phyloP scores from a whole-genome alignment of 2,113 vertebrate species.

The Castor canadensis region DNA sequence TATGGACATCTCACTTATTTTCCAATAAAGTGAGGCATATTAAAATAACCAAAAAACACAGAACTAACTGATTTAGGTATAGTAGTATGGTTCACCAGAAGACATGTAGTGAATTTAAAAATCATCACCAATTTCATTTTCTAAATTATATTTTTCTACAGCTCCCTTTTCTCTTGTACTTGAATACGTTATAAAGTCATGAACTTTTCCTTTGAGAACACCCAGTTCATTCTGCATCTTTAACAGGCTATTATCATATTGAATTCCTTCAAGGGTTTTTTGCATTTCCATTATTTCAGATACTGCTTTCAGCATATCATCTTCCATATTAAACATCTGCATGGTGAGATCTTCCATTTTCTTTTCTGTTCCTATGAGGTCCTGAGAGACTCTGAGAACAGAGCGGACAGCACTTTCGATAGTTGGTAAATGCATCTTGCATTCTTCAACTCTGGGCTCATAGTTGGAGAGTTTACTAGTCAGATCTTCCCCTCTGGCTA shows the following conservation, averaged over 20 bases:
- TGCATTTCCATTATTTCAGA: constrained; percentile 86
- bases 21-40: constrained; percentile 1
- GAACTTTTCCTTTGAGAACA: constrained; percentile 82
- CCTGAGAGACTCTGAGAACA: constrained; percentile 89
- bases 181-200: constrained; percentile 77
- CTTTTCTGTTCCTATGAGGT: constrained; percentile 87
- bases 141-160: constrained; percentile 64
- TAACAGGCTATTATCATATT: constrained; percentile 84
- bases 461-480: constrained; percentile 83
- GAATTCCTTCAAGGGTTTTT: constrained; percentile 87
- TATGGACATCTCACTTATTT: not conserved
- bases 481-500: constrained; percentile 83
- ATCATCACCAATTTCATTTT: constrained; percentile 66
- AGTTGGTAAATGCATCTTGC: constrained; percentile 87
- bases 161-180: constrained; percentile 70
- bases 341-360: constrained; percentile 88
- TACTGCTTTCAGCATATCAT: constrained; percentile 88
- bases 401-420: constrained; percentile 91
- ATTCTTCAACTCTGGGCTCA: constrained; percentile 87
- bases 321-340: constrained; percentile 90
- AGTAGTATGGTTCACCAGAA: constrained; percentile 23
- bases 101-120: constrained; percentile 46
- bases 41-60: not conserved
- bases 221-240: constrained; percentile 84
- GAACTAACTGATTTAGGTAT: not conserved